Percentiles rank a stretch among this genome's conserved stretches.
Conservation (phyloP, 23 tunicate species). For the Ascidia mentula region DNA sequence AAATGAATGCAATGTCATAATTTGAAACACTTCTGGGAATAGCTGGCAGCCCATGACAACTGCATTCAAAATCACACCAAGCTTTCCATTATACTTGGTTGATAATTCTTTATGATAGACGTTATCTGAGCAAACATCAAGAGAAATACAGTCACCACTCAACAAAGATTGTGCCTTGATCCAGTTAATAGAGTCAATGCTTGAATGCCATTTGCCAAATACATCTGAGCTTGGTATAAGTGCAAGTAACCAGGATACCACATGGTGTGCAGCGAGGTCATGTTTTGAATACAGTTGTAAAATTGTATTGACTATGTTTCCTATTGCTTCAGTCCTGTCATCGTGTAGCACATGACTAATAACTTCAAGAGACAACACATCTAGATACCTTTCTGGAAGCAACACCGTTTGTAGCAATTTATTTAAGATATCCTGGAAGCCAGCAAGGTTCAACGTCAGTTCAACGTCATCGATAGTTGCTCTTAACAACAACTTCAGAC, state of each 20-base stretch:
- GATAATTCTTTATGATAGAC: not conserved
- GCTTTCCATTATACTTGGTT: not conserved
- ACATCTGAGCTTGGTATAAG: not conserved
- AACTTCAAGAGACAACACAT: not conserved
- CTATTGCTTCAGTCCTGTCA: not conserved
- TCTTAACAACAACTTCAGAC: not conserved
- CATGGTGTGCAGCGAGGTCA: not conserved
- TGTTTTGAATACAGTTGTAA: not conserved
- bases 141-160: not conserved
- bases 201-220: not conserved
- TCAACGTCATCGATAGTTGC: not conserved
- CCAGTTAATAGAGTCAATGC: not conserved
- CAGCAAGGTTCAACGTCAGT: not conserved
- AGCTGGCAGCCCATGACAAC: not conserved
- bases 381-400: not conserved
- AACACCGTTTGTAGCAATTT: not conserved
- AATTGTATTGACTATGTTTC: not conserved
- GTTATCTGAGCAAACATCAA: not conserved
- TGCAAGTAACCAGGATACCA: not conserved
- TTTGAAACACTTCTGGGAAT: not conserved
- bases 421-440: not conserved
- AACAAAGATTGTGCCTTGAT: not conserved
- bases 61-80: not conserved
- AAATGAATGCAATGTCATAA: not conserved
- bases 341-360: not conserved